These are phyloP conservation scores for Actinemys pallida DNA, from an alignment of 2,113 vertebrate species.

Conservation along the genomic window DNA sequence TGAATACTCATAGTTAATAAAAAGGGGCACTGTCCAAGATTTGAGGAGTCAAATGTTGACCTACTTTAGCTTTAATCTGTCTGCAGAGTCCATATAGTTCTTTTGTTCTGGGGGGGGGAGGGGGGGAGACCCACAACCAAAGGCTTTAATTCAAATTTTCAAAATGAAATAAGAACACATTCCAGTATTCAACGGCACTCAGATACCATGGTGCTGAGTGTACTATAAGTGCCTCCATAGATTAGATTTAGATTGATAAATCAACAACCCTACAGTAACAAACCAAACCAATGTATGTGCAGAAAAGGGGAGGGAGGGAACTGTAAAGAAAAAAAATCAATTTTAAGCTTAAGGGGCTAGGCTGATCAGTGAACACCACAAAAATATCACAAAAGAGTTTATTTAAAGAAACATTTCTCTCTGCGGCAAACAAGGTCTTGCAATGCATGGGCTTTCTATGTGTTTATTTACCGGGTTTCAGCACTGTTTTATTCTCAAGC, in stretches of 20 bases:
- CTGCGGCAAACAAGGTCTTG: background rate
- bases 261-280: background rate
- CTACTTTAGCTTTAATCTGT: background rate
- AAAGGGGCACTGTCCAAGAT: background rate
- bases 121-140: no score
- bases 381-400: background rate
- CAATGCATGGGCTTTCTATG: background rate
- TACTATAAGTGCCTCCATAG: background rate
- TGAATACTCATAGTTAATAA: background rate
- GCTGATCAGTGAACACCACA: background rate
- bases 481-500: background rate
- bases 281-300: background rate
- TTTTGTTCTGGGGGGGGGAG: background rate
- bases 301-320: background rate
- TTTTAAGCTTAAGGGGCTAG: background rate
- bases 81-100: background rate
- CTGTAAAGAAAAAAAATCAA: background rate
- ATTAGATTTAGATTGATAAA: background rate
- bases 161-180: background rate
- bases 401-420: background rate
- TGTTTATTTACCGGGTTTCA: background rate
- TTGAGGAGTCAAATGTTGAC: background rate
- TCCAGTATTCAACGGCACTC: background rate
- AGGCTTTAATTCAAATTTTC: background rate
- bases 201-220: background rate